phyloP scores from a whole-genome alignment of 2,797 vertebrate species.

The Esox lucius region DNA sequence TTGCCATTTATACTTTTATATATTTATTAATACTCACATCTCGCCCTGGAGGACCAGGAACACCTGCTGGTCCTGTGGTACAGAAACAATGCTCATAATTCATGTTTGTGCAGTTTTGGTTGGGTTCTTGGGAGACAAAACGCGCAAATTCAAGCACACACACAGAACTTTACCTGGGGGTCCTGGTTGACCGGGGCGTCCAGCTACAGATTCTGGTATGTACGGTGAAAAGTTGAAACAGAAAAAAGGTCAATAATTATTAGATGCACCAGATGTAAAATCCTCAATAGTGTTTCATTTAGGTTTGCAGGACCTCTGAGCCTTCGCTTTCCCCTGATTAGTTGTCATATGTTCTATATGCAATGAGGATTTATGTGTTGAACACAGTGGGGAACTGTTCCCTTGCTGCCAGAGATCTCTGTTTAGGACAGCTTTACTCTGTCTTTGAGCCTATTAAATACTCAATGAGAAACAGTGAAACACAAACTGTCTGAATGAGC shows the following conservation, averaged over 20 bases:
- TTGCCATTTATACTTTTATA: neutral
- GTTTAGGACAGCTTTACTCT: neutral
- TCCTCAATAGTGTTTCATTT: neutral
- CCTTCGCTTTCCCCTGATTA: neutral
- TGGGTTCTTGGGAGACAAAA: neutral
- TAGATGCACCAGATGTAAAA: neutral
- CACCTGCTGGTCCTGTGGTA: conserved; percentile 74
- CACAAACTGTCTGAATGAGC: too few species aligned
- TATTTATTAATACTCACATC: conserved; percentile 59
- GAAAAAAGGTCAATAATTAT: conserved; percentile 7
- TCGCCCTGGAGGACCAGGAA: conserved; percentile 69
- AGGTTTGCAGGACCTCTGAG: neutral
- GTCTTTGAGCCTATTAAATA: neutral
- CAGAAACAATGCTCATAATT: neutral
- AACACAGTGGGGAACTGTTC: neutral
- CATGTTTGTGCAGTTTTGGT: neutral
- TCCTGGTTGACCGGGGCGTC: conserved; percentile 61
- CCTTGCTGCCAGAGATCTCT: neutral
- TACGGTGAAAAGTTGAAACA: conserved; percentile 25
- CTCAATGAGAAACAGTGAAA: too few species aligned
- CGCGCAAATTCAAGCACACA: neutral
- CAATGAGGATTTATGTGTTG: neutral
- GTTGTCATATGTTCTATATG: neutral
- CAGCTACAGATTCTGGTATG: conserved; percentile 29
- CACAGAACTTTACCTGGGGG: conserved; percentile 52